phyloP scores from a whole-genome alignment of 2,113 vertebrate genomes.

The Poicephalus gulielmi region DNA sequence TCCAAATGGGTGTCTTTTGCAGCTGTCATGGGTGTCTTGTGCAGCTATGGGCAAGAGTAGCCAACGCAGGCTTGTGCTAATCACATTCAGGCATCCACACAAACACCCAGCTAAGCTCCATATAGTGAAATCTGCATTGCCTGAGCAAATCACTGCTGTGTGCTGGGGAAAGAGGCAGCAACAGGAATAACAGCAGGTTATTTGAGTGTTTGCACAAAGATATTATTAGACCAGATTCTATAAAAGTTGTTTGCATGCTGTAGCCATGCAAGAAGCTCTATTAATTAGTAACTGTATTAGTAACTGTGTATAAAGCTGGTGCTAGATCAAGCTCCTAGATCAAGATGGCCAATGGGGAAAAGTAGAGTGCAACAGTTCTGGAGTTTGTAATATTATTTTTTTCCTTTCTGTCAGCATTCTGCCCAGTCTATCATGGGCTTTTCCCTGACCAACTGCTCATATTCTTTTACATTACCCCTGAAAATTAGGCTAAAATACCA shows the following conservation, averaged over 20 bases:
- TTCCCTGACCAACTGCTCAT: not conserved
- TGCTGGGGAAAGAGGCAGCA: not conserved
- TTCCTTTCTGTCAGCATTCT: not conserved
- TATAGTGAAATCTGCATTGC: not conserved
- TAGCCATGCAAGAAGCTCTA: not conserved
- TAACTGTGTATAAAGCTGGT: not conserved
- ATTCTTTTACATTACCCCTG: not conserved
- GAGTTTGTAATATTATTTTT: not conserved
- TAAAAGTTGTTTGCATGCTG: not conserved
- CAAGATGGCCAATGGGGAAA: not conserved
- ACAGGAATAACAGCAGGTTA: not conserved
- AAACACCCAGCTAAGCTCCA: not conserved
- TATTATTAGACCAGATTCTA: not conserved
- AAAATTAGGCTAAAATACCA: not conserved
- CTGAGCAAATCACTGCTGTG: not conserved
- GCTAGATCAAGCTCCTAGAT: not conserved
- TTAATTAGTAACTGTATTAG: not conserved
- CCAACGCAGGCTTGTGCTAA: rapidly evolving
- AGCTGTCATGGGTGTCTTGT: rapidly evolving
- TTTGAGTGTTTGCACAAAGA: not conserved
- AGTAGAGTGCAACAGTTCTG: not conserved
- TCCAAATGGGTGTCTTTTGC: not conserved
- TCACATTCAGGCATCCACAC: rapidly evolving
- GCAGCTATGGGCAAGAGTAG: not conserved
- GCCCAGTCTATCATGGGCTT: not conserved